These are phyloP conservation scores for Pangasius krempfi DNA, from an alignment of 2,797 vertebrate species.

Conservation along the genomic window DNA sequence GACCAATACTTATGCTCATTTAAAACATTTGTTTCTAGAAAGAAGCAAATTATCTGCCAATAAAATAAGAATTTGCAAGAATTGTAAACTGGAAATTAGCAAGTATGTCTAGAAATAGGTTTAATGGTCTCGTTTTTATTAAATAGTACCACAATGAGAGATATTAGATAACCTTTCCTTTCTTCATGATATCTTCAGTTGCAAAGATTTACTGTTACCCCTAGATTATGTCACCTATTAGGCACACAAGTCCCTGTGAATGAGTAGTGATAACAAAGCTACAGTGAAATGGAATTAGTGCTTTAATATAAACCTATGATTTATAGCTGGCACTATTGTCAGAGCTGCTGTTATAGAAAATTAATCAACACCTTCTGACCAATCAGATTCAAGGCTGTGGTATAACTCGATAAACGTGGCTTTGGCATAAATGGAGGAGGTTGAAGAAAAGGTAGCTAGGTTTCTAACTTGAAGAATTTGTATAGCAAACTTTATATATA, in stretches of 20 bases:
- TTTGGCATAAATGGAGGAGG: neutral
- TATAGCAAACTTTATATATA: neutral
- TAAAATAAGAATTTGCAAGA: neutral
- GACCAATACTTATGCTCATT: neutral
- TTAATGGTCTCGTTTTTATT: neutral
- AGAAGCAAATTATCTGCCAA: neutral
- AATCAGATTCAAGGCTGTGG: neutral
- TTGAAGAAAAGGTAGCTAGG: neutral
- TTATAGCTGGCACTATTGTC: neutral
- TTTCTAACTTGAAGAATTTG: neutral
- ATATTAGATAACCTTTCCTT: neutral
- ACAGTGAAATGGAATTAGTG: neutral
- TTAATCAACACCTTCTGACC: neutral
- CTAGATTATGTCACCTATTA: neutral
- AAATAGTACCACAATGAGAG: neutral
- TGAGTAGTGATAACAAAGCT: neutral
- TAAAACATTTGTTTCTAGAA: neutral
- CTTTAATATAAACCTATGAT: neutral
- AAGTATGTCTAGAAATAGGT: neutral
- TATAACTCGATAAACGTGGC: neutral
- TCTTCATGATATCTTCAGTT: neutral
- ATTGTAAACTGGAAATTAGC: neutral
- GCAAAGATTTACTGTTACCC: neutral
- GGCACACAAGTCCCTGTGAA: neutral
- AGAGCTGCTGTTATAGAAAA: neutral